These are phyloP conservation scores for Rhagonycha fulva DNA, from an alignment of 2,888 invertebrate species.

Conservation along the genomic window DNA sequence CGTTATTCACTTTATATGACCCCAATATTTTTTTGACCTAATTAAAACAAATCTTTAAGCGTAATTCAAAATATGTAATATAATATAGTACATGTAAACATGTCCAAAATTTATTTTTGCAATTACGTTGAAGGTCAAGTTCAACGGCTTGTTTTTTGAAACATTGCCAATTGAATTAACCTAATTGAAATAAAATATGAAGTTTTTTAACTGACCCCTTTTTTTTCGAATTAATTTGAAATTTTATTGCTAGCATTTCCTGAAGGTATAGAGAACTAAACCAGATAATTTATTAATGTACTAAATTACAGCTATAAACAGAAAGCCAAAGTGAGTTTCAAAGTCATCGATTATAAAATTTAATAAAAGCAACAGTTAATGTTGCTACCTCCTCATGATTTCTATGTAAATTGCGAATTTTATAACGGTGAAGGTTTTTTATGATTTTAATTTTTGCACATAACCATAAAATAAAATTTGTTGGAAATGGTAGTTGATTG, in stretches of 20 bases:
- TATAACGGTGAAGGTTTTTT: too few species aligned
- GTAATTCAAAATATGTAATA: neutral
- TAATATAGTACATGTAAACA: neutral
- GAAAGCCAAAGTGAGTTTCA: neutral
- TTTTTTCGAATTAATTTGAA: neutral
- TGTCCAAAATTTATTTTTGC: neutral
- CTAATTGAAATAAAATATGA: neutral
- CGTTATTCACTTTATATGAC: too few species aligned
- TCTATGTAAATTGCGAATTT: too few species aligned
- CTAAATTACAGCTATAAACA: neutral
- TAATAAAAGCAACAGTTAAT: too few species aligned
- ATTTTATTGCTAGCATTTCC: neutral
- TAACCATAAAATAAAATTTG: too few species aligned
- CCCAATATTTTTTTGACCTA: neutral
- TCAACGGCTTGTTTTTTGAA: neutral
- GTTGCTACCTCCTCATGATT: too few species aligned
- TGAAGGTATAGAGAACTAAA: neutral
- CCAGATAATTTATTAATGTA: too few species aligned
- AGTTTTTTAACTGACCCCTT: neutral
- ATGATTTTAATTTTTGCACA: too few species aligned
- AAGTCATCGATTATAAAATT: neutral
- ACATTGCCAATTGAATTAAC: conserved; percentile 1
- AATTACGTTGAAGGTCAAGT: neutral
- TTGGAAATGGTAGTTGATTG: too few species aligned
- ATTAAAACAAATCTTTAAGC: neutral